Percentiles rank a stretch among this genome's conserved stretches.
phyloP scores from a whole-genome alignment of 2,113 vertebrate genomes.

The Procavia capensis region DNA sequence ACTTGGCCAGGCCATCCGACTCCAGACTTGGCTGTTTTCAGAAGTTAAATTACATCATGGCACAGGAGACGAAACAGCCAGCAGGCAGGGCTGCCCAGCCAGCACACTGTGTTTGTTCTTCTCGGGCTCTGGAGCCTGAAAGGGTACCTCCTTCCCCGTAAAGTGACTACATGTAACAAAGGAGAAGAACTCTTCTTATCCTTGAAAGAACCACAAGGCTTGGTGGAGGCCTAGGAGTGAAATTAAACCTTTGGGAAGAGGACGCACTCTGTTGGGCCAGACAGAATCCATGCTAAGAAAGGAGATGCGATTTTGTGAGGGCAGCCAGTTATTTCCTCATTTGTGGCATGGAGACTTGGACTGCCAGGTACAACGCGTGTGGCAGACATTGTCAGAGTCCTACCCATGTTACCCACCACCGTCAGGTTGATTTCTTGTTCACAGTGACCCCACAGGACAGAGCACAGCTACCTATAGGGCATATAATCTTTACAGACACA shows the following conservation, averaged over 20 bases:
- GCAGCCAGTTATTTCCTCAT: neutral
- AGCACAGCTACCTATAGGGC: too few species aligned
- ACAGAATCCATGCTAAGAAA: neutral
- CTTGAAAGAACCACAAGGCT: neutral
- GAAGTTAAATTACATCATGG: conserved; percentile 60
- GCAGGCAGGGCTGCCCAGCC: neutral
- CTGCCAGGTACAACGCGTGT: neutral
- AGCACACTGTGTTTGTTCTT: conserved; percentile 18
- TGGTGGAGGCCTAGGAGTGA: neutral
- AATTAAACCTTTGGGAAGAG: neutral
- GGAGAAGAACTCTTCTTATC: neutral
- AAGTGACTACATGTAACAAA: neutral
- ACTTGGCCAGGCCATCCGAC: conserved; percentile 34
- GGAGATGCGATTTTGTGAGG: neutral
- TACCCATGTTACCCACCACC: neutral
- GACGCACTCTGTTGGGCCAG: neutral
- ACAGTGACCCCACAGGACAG: too few species aligned
- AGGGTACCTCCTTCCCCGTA: neutral
- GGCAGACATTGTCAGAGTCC: neutral
- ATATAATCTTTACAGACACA: too few species aligned
- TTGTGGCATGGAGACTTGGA: neutral
- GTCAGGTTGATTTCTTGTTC: neutral
- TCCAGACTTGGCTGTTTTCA: conserved; percentile 65
- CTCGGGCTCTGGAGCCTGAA: neutral
- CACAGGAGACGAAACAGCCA: conserved; percentile 25